Base-by-base conservation (phyloP, 2,113 vertebrate genomes). In the Malaclemys terrapin region DNA sequence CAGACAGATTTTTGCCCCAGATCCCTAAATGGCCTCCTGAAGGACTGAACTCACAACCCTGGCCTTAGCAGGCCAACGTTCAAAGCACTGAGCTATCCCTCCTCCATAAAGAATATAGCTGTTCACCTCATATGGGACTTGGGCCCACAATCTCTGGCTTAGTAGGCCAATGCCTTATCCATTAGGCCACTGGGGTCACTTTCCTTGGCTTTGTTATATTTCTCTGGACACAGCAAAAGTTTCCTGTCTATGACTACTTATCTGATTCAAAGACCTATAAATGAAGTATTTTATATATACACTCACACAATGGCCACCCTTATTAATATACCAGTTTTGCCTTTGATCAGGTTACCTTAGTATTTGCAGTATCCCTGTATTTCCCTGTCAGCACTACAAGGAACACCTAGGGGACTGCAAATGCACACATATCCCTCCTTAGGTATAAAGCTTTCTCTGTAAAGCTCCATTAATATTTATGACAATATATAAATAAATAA, bases 61-160 rank as follows among this genome's bases (percentile, higher is more conserved):
- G 14, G 13, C 50, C 4, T 50, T 50, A 16, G 13, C 50, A 50
- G 50, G 50, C 50, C 50, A 50, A 50, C 14, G 14, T 16, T 50
- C 50, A 16, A 50, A 50, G 4, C 14, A 50, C 50, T 50, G 13
- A 16, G 50, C 50, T 16, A 50, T 50, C 50, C 50, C 50, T 50
- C 50, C 13, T 2, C 50, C 50, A 50, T 5, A 16, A 50, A 50
- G 50, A 50, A 50, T 14, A 4, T 50, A 50, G 14, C 50, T 50
- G 50, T n/a, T 2, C 95, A 95, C 88, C 95, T 85, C 25, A 59
- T 97, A 97, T 98, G 98, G 98, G 98, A 98, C 98, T 99, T 98
- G 98, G 98, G 98, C 98, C 98, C 98, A 98, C 98, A 98, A 98
- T 98, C 98, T 98, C 98, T 98, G 97, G 98, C 97, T 98, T 98